phyloP scores from a whole-genome alignment of 1,140 invertebrate species.

The Mycetomoellerius zeteki region DNA sequence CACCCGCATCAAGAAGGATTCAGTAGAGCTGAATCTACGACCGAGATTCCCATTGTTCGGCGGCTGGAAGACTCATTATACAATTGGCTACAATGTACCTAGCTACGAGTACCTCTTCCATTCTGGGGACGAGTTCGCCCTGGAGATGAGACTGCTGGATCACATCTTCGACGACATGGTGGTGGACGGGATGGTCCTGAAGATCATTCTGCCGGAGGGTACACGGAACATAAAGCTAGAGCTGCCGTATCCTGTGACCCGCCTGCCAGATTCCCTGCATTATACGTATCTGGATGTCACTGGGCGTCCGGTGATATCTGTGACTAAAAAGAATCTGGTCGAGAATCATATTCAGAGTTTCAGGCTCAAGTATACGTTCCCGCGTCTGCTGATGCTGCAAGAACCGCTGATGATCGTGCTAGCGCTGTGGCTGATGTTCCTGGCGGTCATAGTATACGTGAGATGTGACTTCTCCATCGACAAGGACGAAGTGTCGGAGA shows the following conservation, averaged over 20 bases:
- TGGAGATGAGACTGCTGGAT: slow-evolving; percentile 97
- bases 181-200: slow-evolving; percentile 96
- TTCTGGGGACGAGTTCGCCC: slow-evolving; percentile 92
- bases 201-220: slow-evolving; percentile 98
- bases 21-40: slow-evolving; percentile 97
- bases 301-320: slow-evolving; percentile 95
- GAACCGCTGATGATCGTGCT: slow-evolving; percentile 96
- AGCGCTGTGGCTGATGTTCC: slow-evolving; percentile 96
- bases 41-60: slow-evolving; percentile 99
- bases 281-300: slow-evolving; percentile 98
- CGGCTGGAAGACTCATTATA: slow-evolving; percentile 99
- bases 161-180: slow-evolving; percentile 99
- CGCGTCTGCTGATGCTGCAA: slow-evolving; percentile 94
- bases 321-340: slow-evolving; percentile 96
- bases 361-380: slow-evolving; percentile 95
- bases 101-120: slow-evolving; percentile 98
- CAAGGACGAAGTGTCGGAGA: slow-evolving; percentile 89
- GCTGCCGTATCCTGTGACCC: slow-evolving; percentile 93
- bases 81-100: slow-evolving; percentile 98
- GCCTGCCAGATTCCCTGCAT: slow-evolving; percentile 92
- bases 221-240: slow-evolving; percentile 93
- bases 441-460: slow-evolving; percentile 97
- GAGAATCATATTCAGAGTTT: slow-evolving; percentile 98
- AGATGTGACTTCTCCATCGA: slow-evolving; percentile 98
- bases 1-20: slow-evolving; percentile 94